phyloP scores from a whole-genome alignment of 2,797 vertebrate genomes.

The Sebastiscus tertius region DNA sequence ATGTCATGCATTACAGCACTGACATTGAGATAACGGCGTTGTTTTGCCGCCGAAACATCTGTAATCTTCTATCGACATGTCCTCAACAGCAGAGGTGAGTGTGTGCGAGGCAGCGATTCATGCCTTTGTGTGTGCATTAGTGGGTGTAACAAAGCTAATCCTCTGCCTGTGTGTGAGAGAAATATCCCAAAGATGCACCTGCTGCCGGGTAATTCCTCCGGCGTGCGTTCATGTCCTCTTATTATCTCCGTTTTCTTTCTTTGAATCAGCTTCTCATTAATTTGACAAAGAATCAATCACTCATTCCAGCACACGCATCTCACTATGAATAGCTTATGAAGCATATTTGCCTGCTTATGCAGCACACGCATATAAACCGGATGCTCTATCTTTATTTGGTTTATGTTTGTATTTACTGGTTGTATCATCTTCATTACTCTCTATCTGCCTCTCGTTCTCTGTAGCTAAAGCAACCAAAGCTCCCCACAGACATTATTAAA shows the following conservation, averaged over 20 bases:
- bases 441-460: background rate
- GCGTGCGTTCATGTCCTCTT: conserved; percentile 21
- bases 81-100: conserved; percentile 18
- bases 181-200: conserved; percentile 59
- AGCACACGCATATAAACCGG: background rate
- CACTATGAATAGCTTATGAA: background rate
- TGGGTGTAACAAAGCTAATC: conserved; percentile 62
- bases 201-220: conserved; percentile 57
- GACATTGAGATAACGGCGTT: conserved; percentile 29
- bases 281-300: conserved; percentile 19
- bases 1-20: conserved; percentile 28
- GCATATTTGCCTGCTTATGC: background rate
- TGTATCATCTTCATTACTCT: conserved; percentile 27
- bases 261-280: conserved; percentile 42
- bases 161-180: conserved; percentile 38
- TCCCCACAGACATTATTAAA: conserved; percentile 36
- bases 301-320: background rate
- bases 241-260: conserved; percentile 20
- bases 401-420: conserved; percentile 9
- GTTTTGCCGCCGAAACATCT: conserved; percentile 34
- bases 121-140: conserved; percentile 32
- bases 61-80: conserved; percentile 35
- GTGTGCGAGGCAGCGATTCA: conserved; percentile 24
- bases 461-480: background rate
- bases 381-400: background rate